phyloP scores from a whole-genome alignment of 23 tunicate genomes.

The Diplosoma virens region DNA sequence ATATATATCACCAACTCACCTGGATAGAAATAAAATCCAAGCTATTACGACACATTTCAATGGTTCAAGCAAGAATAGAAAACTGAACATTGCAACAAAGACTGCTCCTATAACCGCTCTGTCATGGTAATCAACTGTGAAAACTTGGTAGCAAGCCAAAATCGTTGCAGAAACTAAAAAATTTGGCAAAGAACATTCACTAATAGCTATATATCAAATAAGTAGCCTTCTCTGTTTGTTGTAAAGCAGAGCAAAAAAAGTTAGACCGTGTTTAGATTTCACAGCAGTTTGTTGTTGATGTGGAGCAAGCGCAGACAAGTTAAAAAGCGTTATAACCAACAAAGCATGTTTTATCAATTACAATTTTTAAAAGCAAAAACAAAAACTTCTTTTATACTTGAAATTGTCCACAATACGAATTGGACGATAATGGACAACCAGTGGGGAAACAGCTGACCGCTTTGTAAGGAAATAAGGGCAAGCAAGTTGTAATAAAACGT shows the following conservation, averaged over 20 bases:
- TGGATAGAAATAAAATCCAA: slow-evolving; percentile 55
- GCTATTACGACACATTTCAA: slow-evolving; percentile 57
- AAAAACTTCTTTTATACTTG: neutral
- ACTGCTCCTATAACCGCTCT: slow-evolving; percentile 32
- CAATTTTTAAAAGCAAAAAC: neutral
- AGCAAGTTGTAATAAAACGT: neutral
- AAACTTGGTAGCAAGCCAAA: slow-evolving; percentile 16
- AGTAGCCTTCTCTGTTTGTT: too few relatives aligned
- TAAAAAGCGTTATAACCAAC: slow-evolving; percentile 29
- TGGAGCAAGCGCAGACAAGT: too few relatives aligned
- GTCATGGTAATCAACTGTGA: slow-evolving; percentile 9
- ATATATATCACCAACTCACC: too few relatives aligned
- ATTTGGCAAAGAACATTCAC: too few relatives aligned
- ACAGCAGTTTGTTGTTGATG: too few relatives aligned
- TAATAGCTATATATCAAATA: too few relatives aligned
- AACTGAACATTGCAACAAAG: slow-evolving; percentile 52
- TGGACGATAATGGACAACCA: neutral
- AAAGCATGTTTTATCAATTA: neutral
- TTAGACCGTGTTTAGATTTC: too few relatives aligned
- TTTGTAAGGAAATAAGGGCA: neutral
- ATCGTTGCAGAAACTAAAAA: neutral
- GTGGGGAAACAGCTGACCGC: neutral
- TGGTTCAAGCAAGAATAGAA: slow-evolving; percentile 61
- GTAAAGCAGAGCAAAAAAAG: too few relatives aligned
- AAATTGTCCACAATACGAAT: neutral